Base-by-base conservation (phyloP, 2,797 vertebrate species). In the Hoplostethus mediterraneus region DNA sequence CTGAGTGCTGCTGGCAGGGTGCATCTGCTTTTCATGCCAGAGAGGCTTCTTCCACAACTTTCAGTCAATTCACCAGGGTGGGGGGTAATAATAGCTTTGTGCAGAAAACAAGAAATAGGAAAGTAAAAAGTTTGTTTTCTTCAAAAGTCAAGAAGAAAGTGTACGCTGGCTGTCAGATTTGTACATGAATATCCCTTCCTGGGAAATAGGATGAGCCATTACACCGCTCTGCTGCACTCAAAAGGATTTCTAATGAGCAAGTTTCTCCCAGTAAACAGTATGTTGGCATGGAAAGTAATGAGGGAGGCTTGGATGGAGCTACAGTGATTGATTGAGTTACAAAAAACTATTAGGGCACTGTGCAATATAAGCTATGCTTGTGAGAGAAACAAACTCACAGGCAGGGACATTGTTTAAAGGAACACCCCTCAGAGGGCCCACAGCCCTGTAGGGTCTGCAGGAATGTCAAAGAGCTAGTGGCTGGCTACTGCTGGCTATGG, bases 221-320 rank as follows among this genome's bases (percentile, higher is more conserved):
- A 13, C 62, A 40, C 6, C 0, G 3, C 68, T 64, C 33, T 64
- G 61, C 51, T 79, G 51, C 2, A 49, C 76, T 44, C 13, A 10
- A 67, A 16, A 62, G 40, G 75, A 90, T 89, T 87, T 51, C 25
- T 62, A 84, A 88, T 84, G 84, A 84, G 76, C 53, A 25, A 54
- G 13, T 59, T 33, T 16, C 42, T n/a, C 48, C 63, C n/a, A 62
- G 28, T 70, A 42, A 85, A 77, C 58, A 76, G 71, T n/a, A 11
- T 33, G 52, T 53, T 21, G 21, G 21, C 2, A 33, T 5, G 53
- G 8, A 64, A 16, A 36, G 52, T 1, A 47, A 51, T 1, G 49
- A 21, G 40, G 16, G 2, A 45, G 52, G 60, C 21, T 16, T 73
- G 48, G 54, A 77, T 42, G 12, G 7, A 61, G 75, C 36, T 52